Evolutionary conservation across 2,113 vertebrate species (phyloP), one percentile per base, ranked within the genome.

Genomic region (Eptesicus fuscus): DNA sequence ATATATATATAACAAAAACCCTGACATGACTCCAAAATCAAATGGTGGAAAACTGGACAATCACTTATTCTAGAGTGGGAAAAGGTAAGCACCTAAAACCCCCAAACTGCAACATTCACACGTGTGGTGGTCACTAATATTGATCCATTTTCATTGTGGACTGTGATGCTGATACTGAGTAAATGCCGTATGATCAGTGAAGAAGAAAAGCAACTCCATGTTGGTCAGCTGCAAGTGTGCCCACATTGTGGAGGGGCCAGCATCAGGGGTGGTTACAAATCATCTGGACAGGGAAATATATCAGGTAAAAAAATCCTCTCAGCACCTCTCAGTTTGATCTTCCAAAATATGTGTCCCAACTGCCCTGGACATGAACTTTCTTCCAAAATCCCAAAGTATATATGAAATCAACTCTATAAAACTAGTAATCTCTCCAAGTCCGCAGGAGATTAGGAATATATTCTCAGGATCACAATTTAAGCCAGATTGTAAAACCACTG

Each of bases 111-210:
- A 40, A 67, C 28, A 93, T 73, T 77, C 49, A 30, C 69, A 92
- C 42, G 59, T 59, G 59, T 69, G 40, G 18, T 90, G 20, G 49
- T 49, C 91, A 88, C 51, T 78, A 73, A 78, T 84, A 49, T 79
- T 70, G 28, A 30, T 89, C 61, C 89, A 47, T 83, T 93, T 94
- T 96, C 87, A 83, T 7, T 56, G 88, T 51, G 47, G 51, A 93
- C 35, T 56, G 53, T 88, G 71, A 92, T 82, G 61, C 49, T 35
- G 32, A 82, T 18, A 86, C 69, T 63, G 77, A 83, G 84, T 88
- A 88, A 93, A 96, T 12, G 51, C 44, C 61, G 74, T 37, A 78
- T 70, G 56, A 69, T 59, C 82, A 90, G 69, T 84, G 87, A 92
- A 77, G 84, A 71, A 91, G 56, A 96, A 89, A 87, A 90, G 17